These are phyloP conservation scores for Pipa parva DNA, from an alignment of 2,113 vertebrate genomes.

Conservation along the genomic window DNA sequence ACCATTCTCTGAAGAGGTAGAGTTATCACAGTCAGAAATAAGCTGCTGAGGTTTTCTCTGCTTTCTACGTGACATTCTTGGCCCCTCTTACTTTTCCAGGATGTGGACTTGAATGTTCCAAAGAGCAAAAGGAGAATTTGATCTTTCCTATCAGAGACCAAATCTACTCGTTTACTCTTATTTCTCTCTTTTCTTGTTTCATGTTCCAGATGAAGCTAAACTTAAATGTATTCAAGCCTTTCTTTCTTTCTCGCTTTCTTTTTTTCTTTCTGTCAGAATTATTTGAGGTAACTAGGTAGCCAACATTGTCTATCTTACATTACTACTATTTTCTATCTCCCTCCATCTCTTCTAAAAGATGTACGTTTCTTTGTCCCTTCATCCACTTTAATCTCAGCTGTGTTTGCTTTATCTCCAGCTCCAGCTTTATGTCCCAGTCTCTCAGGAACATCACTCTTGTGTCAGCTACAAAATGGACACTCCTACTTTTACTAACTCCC, in stretches of 20 bases:
- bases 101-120: background rate
- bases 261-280: constrained; percentile 9
- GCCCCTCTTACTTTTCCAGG: constrained; percentile 28
- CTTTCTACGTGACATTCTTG: constrained; percentile 63
- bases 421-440: constrained; percentile 30
- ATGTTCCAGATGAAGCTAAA: background rate
- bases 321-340: background rate
- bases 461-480: constrained; percentile 35
- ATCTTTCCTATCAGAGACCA: constrained; percentile 6
- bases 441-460: constrained; percentile 31
- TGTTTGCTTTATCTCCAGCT: constrained; percentile 36
- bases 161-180: background rate
- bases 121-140: constrained; percentile 25
- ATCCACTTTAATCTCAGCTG: constrained; percentile 39
- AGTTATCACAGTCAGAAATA: constrained; percentile 59
- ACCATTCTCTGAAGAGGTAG: constrained; percentile 59
- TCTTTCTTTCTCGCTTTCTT: constrained; percentile 42
- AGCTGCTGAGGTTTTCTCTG: constrained; percentile 63
- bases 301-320: constrained; percentile 45
- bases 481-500: constrained; percentile 39
- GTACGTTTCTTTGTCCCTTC: constrained; percentile 32
- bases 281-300: background rate
- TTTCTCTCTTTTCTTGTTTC: background rate
- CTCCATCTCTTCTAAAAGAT: background rate
- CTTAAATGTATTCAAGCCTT: background rate